Evolutionary conservation across 2,113 vertebrate species (phyloP), one percentile per base, ranked within the genome.

Genomic region (Misgurnus anguillicaudatus): DNA sequence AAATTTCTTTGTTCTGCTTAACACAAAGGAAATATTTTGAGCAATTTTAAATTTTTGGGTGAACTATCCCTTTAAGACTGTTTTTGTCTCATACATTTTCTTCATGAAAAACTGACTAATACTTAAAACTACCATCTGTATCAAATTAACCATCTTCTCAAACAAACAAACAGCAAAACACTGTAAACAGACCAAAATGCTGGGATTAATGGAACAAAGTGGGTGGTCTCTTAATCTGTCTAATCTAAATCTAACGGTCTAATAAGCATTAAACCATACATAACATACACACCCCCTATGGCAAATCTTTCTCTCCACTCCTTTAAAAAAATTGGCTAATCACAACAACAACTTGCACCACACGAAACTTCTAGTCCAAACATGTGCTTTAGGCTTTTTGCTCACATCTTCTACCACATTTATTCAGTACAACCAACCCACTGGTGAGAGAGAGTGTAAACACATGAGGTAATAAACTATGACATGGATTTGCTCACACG

Each of bases 261-360:
- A 58, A 63, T 65, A 70, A 57, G 51, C 24, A 24, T 80, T 77
- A 66, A 64, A 65, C 6, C 65, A 65, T 17, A 64, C 9, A 69
- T 55, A n/a, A 36, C 62, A 45, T 6, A 3, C 39, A 57, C 41
- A 17, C 4, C 1, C 24, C n/a, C 10, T 74, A 47, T 16, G n/a
- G 5, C 42, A 45, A 19, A 31, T 61, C 13, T 13, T 42, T 53
- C 13, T 3, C 55, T 74, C 45, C 7, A 64, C 45, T 17, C 36
- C 38, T 17, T 31, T 13, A 36, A 63, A 57, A 3, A 3, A 42
- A 11, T 24, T 5, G 38, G 21, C 67, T 53, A 70, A 60, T 9
- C 57, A 79, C 36, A 64, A 9, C 38, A 24, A 2, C 38, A 45
- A 21, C n/a, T 75, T 17, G 31, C 14, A 13, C 21, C 48, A 58